phyloP scores from a whole-genome alignment of 2,113 vertebrate species.

The Aspidoscelis tigris region DNA sequence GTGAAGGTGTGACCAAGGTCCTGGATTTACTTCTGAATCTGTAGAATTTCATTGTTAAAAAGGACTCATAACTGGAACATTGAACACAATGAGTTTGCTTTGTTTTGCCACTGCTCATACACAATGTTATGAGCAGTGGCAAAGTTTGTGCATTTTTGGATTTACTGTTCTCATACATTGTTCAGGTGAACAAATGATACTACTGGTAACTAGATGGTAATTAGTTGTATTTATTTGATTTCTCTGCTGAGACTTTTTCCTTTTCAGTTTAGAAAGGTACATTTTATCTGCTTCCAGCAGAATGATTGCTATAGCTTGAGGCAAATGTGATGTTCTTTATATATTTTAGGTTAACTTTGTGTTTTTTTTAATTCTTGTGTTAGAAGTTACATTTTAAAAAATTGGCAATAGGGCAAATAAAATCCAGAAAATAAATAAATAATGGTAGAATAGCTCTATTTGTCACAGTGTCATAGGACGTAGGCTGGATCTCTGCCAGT shows the following conservation, averaged over 20 bases:
- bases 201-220: not conserved
- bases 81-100: too few relatives aligned
- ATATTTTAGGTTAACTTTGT: too few relatives aligned
- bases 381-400: too few relatives aligned
- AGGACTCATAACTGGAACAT: not conserved
- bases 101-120: not conserved
- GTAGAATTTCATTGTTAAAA: too few relatives aligned
- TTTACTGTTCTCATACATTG: not conserved
- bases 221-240: not conserved
- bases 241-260: not conserved
- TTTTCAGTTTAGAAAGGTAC: not conserved
- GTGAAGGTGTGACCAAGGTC: too few relatives aligned
- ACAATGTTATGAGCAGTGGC: not conserved
- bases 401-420: too few relatives aligned
- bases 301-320: not conserved
- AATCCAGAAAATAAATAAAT: not conserved
- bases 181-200: not conserved
- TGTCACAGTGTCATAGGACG: not conserved
- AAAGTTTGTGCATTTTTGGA: not conserved
- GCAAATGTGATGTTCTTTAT: not conserved
- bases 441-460: not conserved
- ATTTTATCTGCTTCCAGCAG: not conserved
- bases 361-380: too few relatives aligned
- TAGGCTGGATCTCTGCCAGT: not conserved
- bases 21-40: not conserved